A percentile compares a stretch with the other conserved stretches of the same genome.
Evolutionary conservation across 2,113 vertebrate genomes (phyloP).

Genomic region (Zosterops hypoxanthus): DNA sequence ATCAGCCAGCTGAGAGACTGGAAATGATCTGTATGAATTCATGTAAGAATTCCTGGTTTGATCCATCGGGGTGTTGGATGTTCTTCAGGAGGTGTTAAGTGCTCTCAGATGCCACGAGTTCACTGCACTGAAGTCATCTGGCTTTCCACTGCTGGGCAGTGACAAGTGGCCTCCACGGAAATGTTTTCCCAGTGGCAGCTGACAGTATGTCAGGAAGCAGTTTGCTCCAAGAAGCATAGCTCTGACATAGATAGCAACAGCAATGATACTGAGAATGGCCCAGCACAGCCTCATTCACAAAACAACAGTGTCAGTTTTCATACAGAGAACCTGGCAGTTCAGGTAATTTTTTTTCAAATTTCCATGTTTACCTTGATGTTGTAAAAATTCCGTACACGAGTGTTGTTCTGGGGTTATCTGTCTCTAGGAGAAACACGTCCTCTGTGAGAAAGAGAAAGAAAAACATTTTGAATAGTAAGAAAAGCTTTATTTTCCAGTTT

Average conservation of each 20-base stretch:
- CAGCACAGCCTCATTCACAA: neutral
- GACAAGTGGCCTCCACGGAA: neutral
- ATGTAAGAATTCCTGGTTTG: neutral
- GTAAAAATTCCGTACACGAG: slow-evolving; percentile 95
- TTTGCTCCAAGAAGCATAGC: neutral
- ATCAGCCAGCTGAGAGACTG: neutral
- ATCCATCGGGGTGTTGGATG: neutral
- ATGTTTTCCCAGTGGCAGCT: neutral
- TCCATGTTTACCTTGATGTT: slow-evolving; percentile 89
- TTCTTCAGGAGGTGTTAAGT: slow-evolving; percentile 1
- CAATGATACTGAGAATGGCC: neutral
- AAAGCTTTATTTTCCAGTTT: neutral
- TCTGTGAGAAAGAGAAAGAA: slow-evolving; percentile 72
- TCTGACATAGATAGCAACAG: neutral
- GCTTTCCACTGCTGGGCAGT: neutral
- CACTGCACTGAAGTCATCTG: neutral
- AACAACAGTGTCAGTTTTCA: neutral
- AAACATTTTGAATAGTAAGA: neutral
- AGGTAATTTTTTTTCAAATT: neutral
- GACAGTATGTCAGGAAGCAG: neutral
- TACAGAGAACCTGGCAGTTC: neutral
- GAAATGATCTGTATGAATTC: neutral
- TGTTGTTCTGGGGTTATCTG: slow-evolving; percentile 89
- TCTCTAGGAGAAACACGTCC: slow-evolving; percentile 95
- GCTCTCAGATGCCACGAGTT: neutral